Percentiles rank a stretch among this genome's conserved stretches.
phyloP scores from a whole-genome alignment of 2,797 vertebrate genomes.

The Martes flavigula region DNA sequence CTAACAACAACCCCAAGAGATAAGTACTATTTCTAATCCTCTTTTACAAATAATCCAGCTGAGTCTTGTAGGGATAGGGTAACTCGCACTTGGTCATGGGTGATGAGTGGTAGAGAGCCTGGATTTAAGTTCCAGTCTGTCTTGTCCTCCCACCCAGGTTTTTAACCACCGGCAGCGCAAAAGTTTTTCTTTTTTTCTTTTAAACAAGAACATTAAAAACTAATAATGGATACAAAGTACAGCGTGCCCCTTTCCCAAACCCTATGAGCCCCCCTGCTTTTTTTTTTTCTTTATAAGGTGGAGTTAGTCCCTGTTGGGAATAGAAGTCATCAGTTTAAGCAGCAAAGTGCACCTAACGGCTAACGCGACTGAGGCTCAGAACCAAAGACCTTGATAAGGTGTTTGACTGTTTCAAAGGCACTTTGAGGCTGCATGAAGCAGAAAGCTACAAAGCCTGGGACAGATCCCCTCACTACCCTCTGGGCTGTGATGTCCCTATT shows the following conservation, averaged over 20 bases:
- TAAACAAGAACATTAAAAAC: conserved; percentile 5
- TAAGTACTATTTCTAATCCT: not conserved
- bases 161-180: not conserved
- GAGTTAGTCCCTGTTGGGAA: not conserved
- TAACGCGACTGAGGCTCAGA: not conserved
- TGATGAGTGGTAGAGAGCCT: not conserved
- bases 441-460: not conserved
- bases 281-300: not conserved
- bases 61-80: not conserved
- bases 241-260: not conserved
- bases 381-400: not conserved
- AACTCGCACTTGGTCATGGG: not conserved
- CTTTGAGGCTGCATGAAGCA: not conserved
- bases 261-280: not conserved
- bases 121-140: not conserved
- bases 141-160: not conserved
- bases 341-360: not conserved
- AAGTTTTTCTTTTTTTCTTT: conserved; percentile 1
- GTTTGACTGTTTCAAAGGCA: not conserved
- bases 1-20: not conserved
- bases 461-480: not conserved
- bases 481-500: not conserved
- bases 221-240: not conserved
- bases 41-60: not conserved
- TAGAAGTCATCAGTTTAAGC: not conserved